Base-by-base conservation (phyloP, 2,113 vertebrate species). In the Pachypanchax playfairii region DNA sequence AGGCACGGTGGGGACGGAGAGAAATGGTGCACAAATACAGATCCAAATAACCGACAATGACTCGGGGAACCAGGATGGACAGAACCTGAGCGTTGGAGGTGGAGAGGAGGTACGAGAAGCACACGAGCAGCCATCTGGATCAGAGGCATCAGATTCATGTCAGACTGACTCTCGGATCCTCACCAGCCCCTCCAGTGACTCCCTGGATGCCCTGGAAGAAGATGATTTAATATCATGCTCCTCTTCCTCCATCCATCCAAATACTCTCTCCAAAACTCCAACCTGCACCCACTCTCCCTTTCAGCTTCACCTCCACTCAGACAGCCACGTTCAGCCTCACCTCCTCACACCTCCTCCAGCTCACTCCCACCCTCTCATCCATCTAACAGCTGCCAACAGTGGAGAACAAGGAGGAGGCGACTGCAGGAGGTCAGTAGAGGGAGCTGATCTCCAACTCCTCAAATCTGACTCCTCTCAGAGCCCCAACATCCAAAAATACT, bases 161-260 rank as follows among this genome's bases (percentile, higher is more conserved):
- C 92, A 91, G 11, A 91, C 91, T 0, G 94, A 92, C 65, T 90
- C 87, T 1, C 85, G 62, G 11, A 91, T 92, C 65, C 84, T 94
- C 79, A 93, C 88, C 28, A 98, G 96, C 18, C 92, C 92, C 41
- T 99, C 95, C 3, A 95, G 94, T 0, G 96, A 98, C 82, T 98
- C 97, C 9, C 65, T 96, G 38, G 95, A 96, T 0, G 94, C 94
- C 1, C 77, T 99, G 69, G 94, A 98, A 66, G 95, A 96, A 57
- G 96, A 98, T 0, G 94, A 94, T 71, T 49, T 92, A 67, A 33
- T 95, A 75, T 4, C 92, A 0, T 93, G 94, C 50, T 95, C 94
- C 41, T 93, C 93, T 52, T 92, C 92, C 35, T 93, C 91, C 55
- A 4, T 70, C 22, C 86, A 89, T 0, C 67, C 84, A 1, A 83